A percentile compares a stretch with the other conserved stretches of the same genome.
phyloP scores from a whole-genome alignment of 2,888 invertebrate species.

The Melanostoma mellinum region DNA sequence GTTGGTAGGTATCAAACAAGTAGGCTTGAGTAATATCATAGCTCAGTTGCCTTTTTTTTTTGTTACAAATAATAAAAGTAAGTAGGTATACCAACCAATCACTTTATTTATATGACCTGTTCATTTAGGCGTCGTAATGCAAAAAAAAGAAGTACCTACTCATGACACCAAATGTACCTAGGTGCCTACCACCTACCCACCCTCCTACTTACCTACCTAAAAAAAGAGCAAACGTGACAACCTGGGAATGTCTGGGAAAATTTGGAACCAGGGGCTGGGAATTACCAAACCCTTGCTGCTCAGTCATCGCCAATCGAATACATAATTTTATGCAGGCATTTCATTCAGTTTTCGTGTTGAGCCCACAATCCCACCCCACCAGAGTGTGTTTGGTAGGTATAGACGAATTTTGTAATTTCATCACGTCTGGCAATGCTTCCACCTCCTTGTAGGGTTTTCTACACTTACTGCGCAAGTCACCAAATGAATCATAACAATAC shows the following conservation, averaged over 20 bases:
- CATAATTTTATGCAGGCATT: constrained; percentile 52
- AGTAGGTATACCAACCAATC: too few relatives aligned
- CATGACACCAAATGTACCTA: too few relatives aligned
- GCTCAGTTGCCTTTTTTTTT: too few relatives aligned
- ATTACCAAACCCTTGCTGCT: constrained; percentile 5
- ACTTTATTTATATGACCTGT: too few relatives aligned
- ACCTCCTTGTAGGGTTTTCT: constrained; percentile 26
- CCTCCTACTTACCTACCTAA: neutral
- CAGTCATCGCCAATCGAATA: constrained; percentile 9
- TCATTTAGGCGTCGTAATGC: too few relatives aligned
- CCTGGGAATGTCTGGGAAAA: constrained; percentile 84
- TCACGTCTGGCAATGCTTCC: constrained; percentile 52
- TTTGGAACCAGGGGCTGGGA: constrained; percentile 95
- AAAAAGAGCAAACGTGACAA: neutral
- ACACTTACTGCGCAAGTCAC: constrained; percentile 47
- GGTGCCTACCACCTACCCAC: neutral
- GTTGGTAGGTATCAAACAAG: too few relatives aligned
- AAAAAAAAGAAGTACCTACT: too few relatives aligned
- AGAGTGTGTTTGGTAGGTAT: neutral
- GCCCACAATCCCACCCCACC: neutral
- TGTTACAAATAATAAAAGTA: too few relatives aligned
- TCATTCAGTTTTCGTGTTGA: constrained; percentile 47
- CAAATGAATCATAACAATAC: constrained; percentile 71
- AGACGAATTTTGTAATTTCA: constrained; percentile 9
- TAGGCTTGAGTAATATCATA: too few relatives aligned